Evolutionary conservation across 2,888 invertebrate species (phyloP).

Genomic region (Synergus laeviventris): DNA sequence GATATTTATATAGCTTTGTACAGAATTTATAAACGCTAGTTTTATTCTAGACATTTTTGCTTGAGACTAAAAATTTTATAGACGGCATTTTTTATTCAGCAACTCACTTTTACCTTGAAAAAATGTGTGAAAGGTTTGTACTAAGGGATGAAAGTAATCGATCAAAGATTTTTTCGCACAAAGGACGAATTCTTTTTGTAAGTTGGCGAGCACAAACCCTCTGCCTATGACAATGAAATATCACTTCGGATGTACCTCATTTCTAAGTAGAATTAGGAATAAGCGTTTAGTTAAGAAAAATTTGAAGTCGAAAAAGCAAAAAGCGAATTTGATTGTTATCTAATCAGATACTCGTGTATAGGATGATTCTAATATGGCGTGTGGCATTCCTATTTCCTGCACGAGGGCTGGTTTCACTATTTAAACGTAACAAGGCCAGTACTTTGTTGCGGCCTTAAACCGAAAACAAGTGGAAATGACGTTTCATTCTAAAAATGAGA

Average conservation of each 20-base stretch:
- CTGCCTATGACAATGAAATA: conserved; percentile 42
- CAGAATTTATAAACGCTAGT: not conserved
- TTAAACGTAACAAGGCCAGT: conserved; percentile 25
- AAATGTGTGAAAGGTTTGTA: not conserved
- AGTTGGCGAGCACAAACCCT: not conserved
- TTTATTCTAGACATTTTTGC: not conserved
- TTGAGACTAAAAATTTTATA: not conserved
- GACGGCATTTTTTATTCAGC: not conserved
- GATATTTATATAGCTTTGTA: not conserved
- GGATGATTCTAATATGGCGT: not conserved
- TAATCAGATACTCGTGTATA: conserved; percentile 10
- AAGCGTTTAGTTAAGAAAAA: conserved; percentile 11
- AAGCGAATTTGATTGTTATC: conserved; percentile 9
- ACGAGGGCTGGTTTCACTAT: conserved; percentile 35
- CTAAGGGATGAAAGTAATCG: not conserved
- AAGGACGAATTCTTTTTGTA: conserved; percentile 27
- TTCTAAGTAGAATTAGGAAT: conserved; percentile 37
- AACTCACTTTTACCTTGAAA: not conserved
- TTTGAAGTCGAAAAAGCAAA: conserved; percentile 5
- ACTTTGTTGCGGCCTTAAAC: conserved; percentile 6
- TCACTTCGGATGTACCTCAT: conserved; percentile 38
- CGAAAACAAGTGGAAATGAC: conserved; percentile 8
- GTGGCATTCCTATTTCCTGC: conserved; percentile 20
- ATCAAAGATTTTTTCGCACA: conserved; percentile 5
- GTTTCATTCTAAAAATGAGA: conserved; percentile 10